Conservation (phyloP, 2,888 invertebrate genomes). For the Drosophila vallismaia region DNA sequence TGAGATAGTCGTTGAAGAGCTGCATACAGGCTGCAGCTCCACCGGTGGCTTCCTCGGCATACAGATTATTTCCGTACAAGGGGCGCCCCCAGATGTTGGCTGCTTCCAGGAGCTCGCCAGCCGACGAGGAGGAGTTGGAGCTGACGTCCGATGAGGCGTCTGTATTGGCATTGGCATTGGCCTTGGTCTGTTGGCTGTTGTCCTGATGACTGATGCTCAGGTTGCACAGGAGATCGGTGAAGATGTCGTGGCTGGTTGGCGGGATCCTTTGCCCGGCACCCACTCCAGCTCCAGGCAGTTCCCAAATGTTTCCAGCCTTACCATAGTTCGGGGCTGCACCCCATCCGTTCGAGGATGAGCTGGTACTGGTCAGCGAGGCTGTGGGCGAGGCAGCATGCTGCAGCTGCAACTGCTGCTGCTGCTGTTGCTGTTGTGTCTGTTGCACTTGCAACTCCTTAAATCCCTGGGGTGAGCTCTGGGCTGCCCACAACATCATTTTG, state of each 20-base stretch:
- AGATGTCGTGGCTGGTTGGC: slow-evolving; percentile 65
- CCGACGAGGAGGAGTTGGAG: slow-evolving; percentile 73
- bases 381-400: slow-evolving; percentile 75
- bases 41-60: slow-evolving; percentile 51
- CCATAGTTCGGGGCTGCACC: slow-evolving; percentile 59
- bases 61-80: slow-evolving; percentile 42
- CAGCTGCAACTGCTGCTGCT: slow-evolving; percentile 1
- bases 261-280: slow-evolving; percentile 40
- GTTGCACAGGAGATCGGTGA: slow-evolving; percentile 83
- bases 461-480: slow-evolving; percentile 80
- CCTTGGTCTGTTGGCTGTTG: slow-evolving; percentile 36
- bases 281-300: slow-evolving; percentile 67
- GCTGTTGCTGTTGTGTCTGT: slow-evolving; percentile 17
- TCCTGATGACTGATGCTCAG: slow-evolving; percentile 62
- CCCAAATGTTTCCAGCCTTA: slow-evolving; percentile 81
- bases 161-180: slow-evolving; percentile 47
- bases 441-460: slow-evolving; percentile 44
- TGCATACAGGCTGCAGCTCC: slow-evolving; percentile 85
- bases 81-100: slow-evolving; percentile 70
- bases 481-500: slow-evolving; percentile 79
- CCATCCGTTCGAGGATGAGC: slow-evolving; percentile 58
- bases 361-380: slow-evolving; percentile 72
- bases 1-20: slow-evolving; percentile 87
- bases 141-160: slow-evolving; percentile 69
- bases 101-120: slow-evolving; percentile 60